phyloP scores from a whole-genome alignment of 2,888 invertebrate species.

The Luperina nickerlii region DNA sequence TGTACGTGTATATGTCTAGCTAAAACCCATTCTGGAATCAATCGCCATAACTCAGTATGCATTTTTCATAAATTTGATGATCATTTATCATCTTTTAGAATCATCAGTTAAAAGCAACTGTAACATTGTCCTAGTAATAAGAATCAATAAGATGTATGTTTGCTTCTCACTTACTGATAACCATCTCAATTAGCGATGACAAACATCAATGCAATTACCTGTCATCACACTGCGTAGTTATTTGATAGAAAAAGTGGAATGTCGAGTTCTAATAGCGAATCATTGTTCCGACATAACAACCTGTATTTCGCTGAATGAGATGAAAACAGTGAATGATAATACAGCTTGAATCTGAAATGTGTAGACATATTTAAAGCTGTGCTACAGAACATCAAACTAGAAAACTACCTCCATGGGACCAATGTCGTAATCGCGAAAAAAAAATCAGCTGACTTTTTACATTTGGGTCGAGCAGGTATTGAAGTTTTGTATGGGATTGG shows the following conservation, averaged over 20 bases:
- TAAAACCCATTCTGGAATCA: too few species aligned
- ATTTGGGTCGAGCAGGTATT: neutral
- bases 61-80: too few species aligned
- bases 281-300: conserved; percentile 51
- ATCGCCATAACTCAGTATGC: too few species aligned
- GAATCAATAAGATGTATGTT: conserved; percentile 34
- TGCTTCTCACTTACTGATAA: conserved; percentile 54
- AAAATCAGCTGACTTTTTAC: neutral
- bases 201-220: conserved; percentile 48
- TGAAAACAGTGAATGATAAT: conserved; percentile 3
- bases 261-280: conserved; percentile 29
- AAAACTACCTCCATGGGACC: neutral
- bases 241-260: conserved; percentile 52
- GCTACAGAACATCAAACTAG: too few species aligned
- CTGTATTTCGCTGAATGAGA: conserved; percentile 12
- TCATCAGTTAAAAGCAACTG: neutral
- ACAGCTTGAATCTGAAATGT: neutral
- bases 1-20: too few species aligned
- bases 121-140: neutral
- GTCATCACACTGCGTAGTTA: conserved; percentile 42
- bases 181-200: conserved; percentile 45
- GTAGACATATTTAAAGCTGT: neutral
- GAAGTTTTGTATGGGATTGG: neutral
- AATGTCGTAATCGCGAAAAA: neutral
- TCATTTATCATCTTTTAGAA: too few species aligned